Evolutionary conservation across 2,113 vertebrate species (phyloP), one percentile per base, ranked within the genome.

Genomic region (Nerophis lumbriciformis): DNA sequence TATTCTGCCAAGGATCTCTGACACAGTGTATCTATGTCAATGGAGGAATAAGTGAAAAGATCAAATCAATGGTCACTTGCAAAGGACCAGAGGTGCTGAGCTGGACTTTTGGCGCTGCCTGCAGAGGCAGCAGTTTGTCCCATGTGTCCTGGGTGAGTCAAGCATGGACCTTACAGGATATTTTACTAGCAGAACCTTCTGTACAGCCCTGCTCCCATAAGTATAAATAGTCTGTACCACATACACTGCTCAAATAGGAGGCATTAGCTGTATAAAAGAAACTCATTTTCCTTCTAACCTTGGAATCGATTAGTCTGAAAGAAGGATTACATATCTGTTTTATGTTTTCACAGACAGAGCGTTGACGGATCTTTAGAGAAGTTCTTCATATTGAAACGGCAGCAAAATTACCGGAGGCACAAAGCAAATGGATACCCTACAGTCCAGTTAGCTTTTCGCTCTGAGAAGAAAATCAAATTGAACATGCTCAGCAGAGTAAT

Each of bases 31-130:
- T 85, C 81, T 78, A 49, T 77, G 81, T 87, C 87, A 86, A 73
- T 80, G 66, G 47, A 78, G 83, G 76, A 87, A 86, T 85, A 84
- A 79, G 83, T 69, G 65, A 79, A 47, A 72, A 67, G 82, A 85
- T 86, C 77, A 74, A 82, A 87, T 87, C 85, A 82, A 86, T 88
- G 73, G 56, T 69, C 15, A 37, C 44, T 77, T 54, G 60, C 78
- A 64, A 68, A 80, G 84, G 68, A 78, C 72, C 82, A 82, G 78
- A 85, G 80, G 63, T 87, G 87, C 85, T 88, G 87, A 88, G 85
- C 75, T 86, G 78, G 80, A 79, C 65, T 69, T 85, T 73, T 83
- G 68, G 47, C 78, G 42, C 16, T 13, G 62, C 68, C 62, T 83
- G 80, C 75, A 79, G 67, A 79, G 71, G 55, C 78, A 83, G 83